Conservation (phyloP, 2,113 vertebrate species). For the Pteronura brasiliensis region DNA sequence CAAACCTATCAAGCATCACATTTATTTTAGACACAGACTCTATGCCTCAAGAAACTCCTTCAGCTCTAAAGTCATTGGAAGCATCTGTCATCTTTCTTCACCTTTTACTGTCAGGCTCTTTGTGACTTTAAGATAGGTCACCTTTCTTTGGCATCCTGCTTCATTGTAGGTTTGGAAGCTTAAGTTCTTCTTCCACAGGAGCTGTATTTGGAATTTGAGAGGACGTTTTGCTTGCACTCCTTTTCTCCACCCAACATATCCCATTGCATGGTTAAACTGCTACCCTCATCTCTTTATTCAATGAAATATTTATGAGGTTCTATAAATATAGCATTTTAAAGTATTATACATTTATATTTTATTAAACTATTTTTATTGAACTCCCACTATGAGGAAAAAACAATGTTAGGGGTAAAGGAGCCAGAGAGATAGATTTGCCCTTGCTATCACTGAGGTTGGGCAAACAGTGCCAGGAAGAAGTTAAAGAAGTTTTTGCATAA, state of each 20-base stretch:
- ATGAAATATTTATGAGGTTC: neutral
- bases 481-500: neutral
- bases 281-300: neutral
- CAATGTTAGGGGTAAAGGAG: neutral
- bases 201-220: neutral
- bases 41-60: slow-evolving; percentile 55
- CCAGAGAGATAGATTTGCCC: neutral
- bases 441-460: neutral
- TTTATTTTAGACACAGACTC: slow-evolving; percentile 62
- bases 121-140: slow-evolving; percentile 54
- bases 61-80: slow-evolving; percentile 45
- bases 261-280: neutral
- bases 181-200: neutral
- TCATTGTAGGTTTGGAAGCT: neutral
- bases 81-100: slow-evolving; percentile 42
- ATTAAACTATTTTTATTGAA: neutral
- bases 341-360: neutral
- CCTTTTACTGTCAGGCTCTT: slow-evolving; percentile 32
- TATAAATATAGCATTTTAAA: neutral
- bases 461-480: neutral
- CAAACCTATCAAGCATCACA: slow-evolving; percentile 64
- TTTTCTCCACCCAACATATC: neutral
- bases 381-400: neutral
- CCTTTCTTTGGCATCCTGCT: slow-evolving; percentile 5
- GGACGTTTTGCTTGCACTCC: neutral